Evolutionary conservation across 2,113 vertebrate species (phyloP).

Genomic region (Alligator mississippiensis): DNA sequence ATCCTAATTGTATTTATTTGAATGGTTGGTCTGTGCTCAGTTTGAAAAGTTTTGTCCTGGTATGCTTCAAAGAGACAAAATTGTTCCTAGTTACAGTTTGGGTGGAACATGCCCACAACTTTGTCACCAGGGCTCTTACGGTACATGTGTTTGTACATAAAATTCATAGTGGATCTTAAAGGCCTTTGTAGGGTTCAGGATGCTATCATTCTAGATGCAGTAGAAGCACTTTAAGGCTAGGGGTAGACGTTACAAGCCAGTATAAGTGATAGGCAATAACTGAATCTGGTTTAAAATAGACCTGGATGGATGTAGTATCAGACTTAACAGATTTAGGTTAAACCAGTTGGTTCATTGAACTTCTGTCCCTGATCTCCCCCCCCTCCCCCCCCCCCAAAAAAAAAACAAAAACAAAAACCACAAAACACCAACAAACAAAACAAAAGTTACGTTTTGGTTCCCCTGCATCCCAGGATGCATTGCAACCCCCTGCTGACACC

Average conservation of each 20-base stretch:
- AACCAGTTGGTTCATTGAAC: no score
- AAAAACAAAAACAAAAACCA: no score
- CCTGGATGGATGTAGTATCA: no score
- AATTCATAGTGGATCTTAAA: neutral
- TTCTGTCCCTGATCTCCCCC: no score
- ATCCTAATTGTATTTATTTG: neutral
- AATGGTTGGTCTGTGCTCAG: neutral
- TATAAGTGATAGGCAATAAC: no score
- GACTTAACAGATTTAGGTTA: no score
- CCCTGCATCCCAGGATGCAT: no score
- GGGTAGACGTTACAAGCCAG: no score
- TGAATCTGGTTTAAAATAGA: no score
- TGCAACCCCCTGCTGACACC: neutral
- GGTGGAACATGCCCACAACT: neutral
- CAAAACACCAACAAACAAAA: no score
- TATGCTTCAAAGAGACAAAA: neutral
- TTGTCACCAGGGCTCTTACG: neutral
- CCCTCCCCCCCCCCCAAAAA: no score
- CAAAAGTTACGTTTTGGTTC: no score
- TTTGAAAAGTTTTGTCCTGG: neutral
- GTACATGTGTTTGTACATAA: neutral
- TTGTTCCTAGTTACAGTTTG: neutral
- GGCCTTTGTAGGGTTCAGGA: neutral
- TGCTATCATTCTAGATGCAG: neutral
- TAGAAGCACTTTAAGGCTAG: neutral